Base-by-base conservation (phyloP, 1,140 invertebrate genomes). In the Drosophila pectinifera region DNA sequence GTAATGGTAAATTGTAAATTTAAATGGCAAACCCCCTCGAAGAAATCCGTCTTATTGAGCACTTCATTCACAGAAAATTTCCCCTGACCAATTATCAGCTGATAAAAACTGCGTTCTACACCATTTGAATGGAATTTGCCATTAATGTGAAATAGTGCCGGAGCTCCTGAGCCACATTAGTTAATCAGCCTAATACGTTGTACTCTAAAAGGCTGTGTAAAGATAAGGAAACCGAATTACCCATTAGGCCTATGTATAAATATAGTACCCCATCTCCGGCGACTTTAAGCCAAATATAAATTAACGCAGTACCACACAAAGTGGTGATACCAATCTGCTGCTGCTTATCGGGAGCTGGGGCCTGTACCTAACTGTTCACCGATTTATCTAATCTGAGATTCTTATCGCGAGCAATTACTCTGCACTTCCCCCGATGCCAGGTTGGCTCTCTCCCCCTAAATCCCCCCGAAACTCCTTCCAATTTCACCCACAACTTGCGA, bases 341-440 rank as follows among this genome's bases (percentile, higher is more conserved):
- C 38, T 38, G 43, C 56, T 74, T 74, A 74, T 74, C 70, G 45
- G 61, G 61, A 38, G 48, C 46, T 64, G 34, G 51, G 38, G 38
- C 42, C 49, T 70, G 58, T 22, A 48, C 53, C 73, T 43, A 58
- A 73, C 69, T 80, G 69, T 75, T 83, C 55, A 49, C 43, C 61
- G 55, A 55, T 72, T 77, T 85, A 85, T 84, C 77, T 84, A 73
- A 84, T 80, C 80, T 79, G 56, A 65, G 51, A 75, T 70, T 79
- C 72, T 79, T 73, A 79, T 79, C 76, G 58, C 42, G 38, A 49
- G 53, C 51, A 79, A 79, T 73, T 73, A 69, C 56, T 67, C 54
- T 46, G 49, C 73, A 77, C 56, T 56, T 70, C 73, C 73, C 75
- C 11, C 43, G 39, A 43, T 34, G 38, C 11, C 20, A 42, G 36